A percentile compares a stretch with the other conserved stretches of the same genome.
phyloP scores from a whole-genome alignment of 2,113 vertebrate genomes.

The Oreochromis tanganicae region DNA sequence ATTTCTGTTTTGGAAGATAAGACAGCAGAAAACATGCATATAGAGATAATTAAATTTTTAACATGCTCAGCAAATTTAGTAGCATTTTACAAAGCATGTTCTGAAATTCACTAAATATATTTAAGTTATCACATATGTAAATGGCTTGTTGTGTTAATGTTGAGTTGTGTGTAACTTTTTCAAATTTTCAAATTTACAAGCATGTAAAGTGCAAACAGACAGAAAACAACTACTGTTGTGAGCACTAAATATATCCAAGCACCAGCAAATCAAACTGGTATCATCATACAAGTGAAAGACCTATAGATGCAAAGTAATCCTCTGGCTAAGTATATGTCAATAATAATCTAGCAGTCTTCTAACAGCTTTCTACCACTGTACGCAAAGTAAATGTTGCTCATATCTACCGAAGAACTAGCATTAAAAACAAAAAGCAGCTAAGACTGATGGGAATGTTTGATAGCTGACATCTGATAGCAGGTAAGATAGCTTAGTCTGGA shows the following conservation, averaged over 20 bases:
- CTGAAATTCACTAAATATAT: background rate
- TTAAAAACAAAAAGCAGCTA: background rate
- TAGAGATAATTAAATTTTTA: background rate
- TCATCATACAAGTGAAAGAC: background rate
- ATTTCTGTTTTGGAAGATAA: background rate
- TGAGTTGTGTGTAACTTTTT: background rate
- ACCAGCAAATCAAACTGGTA: background rate
- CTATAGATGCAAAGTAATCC: background rate
- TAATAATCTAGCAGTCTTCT: background rate
- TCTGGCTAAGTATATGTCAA: background rate
- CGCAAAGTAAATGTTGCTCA: background rate
- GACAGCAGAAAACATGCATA: background rate
- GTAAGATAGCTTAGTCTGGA: background rate
- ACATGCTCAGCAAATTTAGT: background rate
- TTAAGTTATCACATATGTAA: too few species aligned
- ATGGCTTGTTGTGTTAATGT: too few species aligned
- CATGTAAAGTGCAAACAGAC: rapidly evolving
- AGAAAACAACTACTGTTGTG: background rate
- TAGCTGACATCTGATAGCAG: background rate
- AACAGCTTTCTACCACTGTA: rapidly evolving
- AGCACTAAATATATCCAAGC: background rate
- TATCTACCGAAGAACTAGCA: background rate
- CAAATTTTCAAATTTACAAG: background rate
- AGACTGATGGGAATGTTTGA: background rate
- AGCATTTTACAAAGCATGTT: rapidly evolving